Evolutionary conservation across 1,140 invertebrate species (phyloP).

Genomic region (Andrena cerasifolii): DNA sequence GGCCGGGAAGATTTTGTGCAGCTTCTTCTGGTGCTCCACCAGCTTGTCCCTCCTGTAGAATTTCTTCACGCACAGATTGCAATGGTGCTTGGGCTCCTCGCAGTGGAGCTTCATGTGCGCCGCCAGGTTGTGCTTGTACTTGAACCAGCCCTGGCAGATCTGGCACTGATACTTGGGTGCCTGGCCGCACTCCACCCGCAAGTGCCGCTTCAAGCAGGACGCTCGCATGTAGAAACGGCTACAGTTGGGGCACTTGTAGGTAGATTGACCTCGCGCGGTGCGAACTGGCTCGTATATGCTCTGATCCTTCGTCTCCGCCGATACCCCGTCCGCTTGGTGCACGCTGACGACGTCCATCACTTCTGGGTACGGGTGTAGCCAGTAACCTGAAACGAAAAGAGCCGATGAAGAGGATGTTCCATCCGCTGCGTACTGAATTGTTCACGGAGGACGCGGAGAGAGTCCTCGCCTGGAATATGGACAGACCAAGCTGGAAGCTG

Average conservation of each 20-base stretch:
- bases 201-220: conserved; percentile 83
- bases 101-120: conserved; percentile 81
- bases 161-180: conserved; percentile 80
- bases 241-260: conserved; percentile 83
- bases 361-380: conserved; percentile 49
- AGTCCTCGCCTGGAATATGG: too few relatives aligned
- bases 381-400: conserved; percentile 73
- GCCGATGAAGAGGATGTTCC: conserved; percentile 63
- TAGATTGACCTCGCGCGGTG: conserved; percentile 66
- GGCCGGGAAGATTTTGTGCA: conserved; percentile 58
- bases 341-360: not conserved
- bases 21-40: conserved; percentile 70
- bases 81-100: conserved; percentile 83
- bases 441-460: too few relatives aligned
- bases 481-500: too few relatives aligned
- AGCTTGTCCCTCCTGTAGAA: conserved; percentile 81
- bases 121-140: conserved; percentile 77
- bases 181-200: conserved; percentile 81
- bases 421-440: not conserved
- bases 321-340: not conserved
- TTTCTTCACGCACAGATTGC: conserved; percentile 81
- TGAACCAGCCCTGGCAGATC: conserved; percentile 77
- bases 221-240: conserved; percentile 83
- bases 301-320: not conserved
- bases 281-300: conserved; percentile 59